Percentiles rank a stretch among this genome's conserved stretches.
Conservation (phyloP, 2,888 invertebrate species). For the Plagodis pulveraria region DNA sequence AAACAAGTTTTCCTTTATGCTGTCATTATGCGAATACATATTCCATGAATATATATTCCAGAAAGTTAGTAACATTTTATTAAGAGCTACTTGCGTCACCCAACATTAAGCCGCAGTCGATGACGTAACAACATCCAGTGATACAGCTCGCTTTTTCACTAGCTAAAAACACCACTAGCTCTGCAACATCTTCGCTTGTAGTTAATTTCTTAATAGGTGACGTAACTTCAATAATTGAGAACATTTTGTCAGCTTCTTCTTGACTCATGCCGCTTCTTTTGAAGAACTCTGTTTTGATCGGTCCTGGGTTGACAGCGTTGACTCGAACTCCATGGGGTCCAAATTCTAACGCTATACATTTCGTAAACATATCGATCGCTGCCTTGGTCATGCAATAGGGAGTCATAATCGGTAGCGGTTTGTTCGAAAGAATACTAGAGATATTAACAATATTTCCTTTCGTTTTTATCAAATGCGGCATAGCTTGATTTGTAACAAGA, state of each 20-base stretch:
- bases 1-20: conserved; percentile 41
- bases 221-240: conserved; percentile 46
- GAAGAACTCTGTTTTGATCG: conserved; percentile 64
- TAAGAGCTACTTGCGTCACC: conserved; percentile 51
- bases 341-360: conserved; percentile 64
- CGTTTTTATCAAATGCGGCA: conserved; percentile 57
- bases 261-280: conserved; percentile 57
- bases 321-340: conserved; percentile 65
- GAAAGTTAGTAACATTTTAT: conserved; percentile 38
- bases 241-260: conserved; percentile 51
- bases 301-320: conserved; percentile 70
- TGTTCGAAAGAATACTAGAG: conserved; percentile 61
- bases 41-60: conserved; percentile 8
- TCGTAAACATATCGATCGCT: conserved; percentile 69
- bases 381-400: conserved; percentile 74
- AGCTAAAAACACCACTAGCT: conserved; percentile 62
- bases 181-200: conserved; percentile 61
- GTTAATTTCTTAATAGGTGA: conserved; percentile 58
- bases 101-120: conserved; percentile 65
- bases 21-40: conserved; percentile 36
- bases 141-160: conserved; percentile 65
- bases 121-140: conserved; percentile 59
- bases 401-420: conserved; percentile 54
- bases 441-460: conserved; percentile 69
- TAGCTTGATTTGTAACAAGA: conserved; percentile 54